These are phyloP conservation scores for Myodes glareolus DNA, from an alignment of 2,113 vertebrate species.

Conservation along the genomic window DNA sequence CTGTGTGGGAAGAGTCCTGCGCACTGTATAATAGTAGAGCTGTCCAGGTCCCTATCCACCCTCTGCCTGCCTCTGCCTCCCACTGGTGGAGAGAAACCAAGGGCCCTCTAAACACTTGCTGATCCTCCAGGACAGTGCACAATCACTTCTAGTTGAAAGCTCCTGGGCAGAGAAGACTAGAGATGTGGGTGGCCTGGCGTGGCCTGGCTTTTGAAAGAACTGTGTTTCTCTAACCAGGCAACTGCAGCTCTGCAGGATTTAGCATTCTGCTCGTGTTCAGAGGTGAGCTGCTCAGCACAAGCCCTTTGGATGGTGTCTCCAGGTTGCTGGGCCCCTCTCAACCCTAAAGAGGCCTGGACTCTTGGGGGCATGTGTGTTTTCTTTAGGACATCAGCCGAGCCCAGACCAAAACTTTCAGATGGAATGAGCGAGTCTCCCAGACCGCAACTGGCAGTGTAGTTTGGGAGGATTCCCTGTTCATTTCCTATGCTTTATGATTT, in stretches of 20 bases:
- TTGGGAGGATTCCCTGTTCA: conserved; percentile 78
- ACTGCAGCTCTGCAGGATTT: not conserved
- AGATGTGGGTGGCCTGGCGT: not conserved
- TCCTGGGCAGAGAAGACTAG: not conserved
- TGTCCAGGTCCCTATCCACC: not conserved
- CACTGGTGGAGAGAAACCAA: not conserved
- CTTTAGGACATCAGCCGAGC: not conserved
- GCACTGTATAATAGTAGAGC: not conserved
- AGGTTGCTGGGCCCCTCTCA: not conserved
- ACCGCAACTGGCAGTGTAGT: conserved; percentile 18
- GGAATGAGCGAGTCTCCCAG: conserved; percentile 11
- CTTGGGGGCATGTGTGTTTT: not conserved
- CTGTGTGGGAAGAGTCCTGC: not conserved
- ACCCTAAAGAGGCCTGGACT: not conserved
- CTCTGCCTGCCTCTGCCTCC: not conserved
- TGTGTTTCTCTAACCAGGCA: not conserved
- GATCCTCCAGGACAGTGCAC: no score
- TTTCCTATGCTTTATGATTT: conserved; percentile 77
- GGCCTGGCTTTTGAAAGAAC: not conserved
- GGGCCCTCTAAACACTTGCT: not conserved
- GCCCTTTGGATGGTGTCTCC: not conserved
- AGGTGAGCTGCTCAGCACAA: not conserved
- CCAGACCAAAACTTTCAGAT: conserved; percentile 66
- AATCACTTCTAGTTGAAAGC: not conserved
- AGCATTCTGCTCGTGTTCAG: not conserved